A percentile compares a stretch with the other conserved stretches of the same genome.
phyloP scores from a whole-genome alignment of 2,113 vertebrate genomes.

The Silurus meridionalis region DNA sequence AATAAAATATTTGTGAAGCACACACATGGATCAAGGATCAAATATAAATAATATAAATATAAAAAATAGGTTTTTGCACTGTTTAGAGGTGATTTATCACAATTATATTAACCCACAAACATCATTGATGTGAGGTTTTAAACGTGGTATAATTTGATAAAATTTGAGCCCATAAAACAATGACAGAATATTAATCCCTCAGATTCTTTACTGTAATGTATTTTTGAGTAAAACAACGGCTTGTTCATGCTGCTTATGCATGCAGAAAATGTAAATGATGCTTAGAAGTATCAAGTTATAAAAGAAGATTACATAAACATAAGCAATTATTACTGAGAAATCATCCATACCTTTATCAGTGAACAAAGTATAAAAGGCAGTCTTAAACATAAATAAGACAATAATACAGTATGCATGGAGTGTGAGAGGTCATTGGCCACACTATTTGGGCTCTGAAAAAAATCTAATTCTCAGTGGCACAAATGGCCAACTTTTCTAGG shows the following conservation, averaged over 20 bases:
- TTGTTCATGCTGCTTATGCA: no score
- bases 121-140: not conserved
- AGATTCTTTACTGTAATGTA: not conserved
- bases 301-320: no score
- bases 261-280: no score
- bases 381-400: not conserved
- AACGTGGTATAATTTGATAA: not conserved
- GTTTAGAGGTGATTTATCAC: not conserved
- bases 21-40: not conserved
- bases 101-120: not conserved
- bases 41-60: no score
- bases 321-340: not conserved
- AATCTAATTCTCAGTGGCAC: not conserved
- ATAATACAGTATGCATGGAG: not conserved
- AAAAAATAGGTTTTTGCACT: not conserved
- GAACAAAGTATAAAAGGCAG: not conserved
- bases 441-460: not conserved
- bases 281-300: no score
- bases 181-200: not conserved
- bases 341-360: not conserved
- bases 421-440: not conserved
- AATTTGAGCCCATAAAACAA: not conserved
- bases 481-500: not conserved
- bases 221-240: not conserved
- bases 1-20: not conserved